Conservation (phyloP, 2,797 vertebrate genomes). For the Orestias chungarensis region DNA sequence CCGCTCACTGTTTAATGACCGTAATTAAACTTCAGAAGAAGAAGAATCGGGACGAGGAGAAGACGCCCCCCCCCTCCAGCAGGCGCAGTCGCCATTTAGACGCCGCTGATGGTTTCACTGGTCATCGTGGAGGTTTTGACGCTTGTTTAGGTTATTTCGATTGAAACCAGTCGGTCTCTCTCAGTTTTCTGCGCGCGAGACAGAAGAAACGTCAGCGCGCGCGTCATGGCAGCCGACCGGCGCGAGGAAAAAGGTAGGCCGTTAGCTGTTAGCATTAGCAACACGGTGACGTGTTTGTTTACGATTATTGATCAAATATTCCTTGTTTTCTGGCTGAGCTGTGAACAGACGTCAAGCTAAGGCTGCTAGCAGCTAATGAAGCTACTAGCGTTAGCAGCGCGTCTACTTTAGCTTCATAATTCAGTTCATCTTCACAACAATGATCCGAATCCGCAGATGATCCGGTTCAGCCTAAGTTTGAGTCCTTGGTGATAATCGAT, state of each 20-base stretch:
- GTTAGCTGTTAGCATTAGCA: conserved; percentile 37
- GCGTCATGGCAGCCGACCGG: conserved; percentile 87
- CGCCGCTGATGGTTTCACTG: no score
- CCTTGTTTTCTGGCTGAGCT: no score
- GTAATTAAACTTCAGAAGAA: background rate
- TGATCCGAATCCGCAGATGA: background rate
- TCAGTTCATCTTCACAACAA: background rate
- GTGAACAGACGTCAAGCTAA: background rate
- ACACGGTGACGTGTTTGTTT: conserved; percentile 22
- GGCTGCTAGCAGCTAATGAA: background rate
- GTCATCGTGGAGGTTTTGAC: background rate
- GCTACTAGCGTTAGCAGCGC: background rate
- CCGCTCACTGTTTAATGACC: background rate
- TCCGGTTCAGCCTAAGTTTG: no score
- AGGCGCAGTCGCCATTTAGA: conserved; percentile 30
- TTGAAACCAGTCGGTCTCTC: accelerated
- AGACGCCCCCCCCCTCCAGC: background rate
- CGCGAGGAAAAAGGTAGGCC: conserved; percentile 89
- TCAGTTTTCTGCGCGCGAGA: background rate
- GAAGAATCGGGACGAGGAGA: conserved; percentile 8
- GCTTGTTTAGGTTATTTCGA: background rate
- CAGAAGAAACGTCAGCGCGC: conserved; percentile 15
- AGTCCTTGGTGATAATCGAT: no score
- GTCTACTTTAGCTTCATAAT: background rate
- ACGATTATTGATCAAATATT: background rate